Base-by-base conservation (phyloP, 2,113 vertebrate species). In the Phrynosoma platyrhinos region DNA sequence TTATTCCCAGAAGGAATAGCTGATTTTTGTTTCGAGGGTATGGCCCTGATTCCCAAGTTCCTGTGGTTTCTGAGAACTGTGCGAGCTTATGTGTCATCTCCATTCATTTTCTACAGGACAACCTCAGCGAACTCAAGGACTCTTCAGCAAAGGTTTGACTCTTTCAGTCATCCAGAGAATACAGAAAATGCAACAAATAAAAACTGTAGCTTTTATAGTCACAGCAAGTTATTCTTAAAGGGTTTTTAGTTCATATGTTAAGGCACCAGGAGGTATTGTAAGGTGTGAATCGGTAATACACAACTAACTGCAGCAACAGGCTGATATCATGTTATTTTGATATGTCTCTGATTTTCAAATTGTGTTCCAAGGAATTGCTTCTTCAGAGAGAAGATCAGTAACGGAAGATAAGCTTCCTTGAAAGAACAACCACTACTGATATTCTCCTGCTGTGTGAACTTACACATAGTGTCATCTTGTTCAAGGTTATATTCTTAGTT, bases 71-170 rank as follows among this genome's bases (percentile, higher is more conserved):
- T 98, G 97, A 97, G 91, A 97, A 97, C 96, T 96, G 95, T 97
- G 97, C 97, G 98, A 98, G 98, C 98, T 99, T 97, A 99, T 97
- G 98, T 99, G 98, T 99, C 98, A 98, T 99, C 98, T 99, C 98
- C 98, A 95, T 99, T 99, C 98, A 99, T 99, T 97, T 98, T 98
- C 98, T 98, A 98, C 99, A 99, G 99, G 99, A 99, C 97, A 98
- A 96, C 98, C 97, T 97, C 98, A 98, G 97, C 97, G 98, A 99
- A 97, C 98, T 98, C 98, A 99, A 99, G 98, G 99, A 99, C 86
- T 97, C 98, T 92, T 96, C 98, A 95, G 95, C 98, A 98, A 99
- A 99, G 99, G 98, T 98, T 98, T 98, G 97, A 97, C 92, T 93
- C 92, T 96, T 97, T 97, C 96, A 95, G 90, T 91, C 88, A 81